Percentiles rank a stretch among this genome's conserved stretches.
phyloP scores from a whole-genome alignment of 2,113 vertebrate genomes.

The Cottus gobio region DNA sequence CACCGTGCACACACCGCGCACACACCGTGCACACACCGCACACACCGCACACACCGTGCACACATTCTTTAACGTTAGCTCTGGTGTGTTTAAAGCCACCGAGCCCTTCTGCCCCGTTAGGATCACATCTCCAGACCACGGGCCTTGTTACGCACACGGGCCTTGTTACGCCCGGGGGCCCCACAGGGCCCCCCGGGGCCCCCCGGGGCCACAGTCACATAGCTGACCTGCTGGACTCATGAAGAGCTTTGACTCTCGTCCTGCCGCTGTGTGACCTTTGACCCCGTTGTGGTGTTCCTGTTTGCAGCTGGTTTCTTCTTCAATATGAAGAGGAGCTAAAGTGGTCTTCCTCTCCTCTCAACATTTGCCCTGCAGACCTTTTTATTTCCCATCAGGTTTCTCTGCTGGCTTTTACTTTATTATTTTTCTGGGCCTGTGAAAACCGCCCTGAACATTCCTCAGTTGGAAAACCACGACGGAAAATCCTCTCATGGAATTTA shows the following conservation, averaged over 20 bases:
- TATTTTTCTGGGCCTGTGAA: neutral
- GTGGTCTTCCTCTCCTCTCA: slow-evolving; percentile 22
- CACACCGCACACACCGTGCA: too few species aligned
- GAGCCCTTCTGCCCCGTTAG: too few species aligned
- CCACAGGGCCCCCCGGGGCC: neutral
- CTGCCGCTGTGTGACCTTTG: slow-evolving; percentile 5
- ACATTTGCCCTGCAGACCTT: slow-evolving; percentile 25
- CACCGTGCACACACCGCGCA: too few species aligned
- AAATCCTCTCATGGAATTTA: slow-evolving; percentile 27
- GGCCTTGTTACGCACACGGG: too few species aligned
- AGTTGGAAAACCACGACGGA: neutral
- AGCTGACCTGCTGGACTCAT: slow-evolving; percentile 28
- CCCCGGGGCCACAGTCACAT: slow-evolving; percentile 11
- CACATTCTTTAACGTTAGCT: too few species aligned
- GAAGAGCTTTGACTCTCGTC: slow-evolving; percentile 6
- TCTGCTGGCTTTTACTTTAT: neutral
- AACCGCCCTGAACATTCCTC: slow-evolving; percentile 16
- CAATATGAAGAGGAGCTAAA: slow-evolving; percentile 10
- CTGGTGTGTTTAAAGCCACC: too few species aligned
- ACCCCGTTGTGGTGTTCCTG: slow-evolving; percentile 29
- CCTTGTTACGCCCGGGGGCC: too few species aligned
- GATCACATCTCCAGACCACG: too few species aligned
- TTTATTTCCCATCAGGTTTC: slow-evolving; percentile 12
- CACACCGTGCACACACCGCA: too few species aligned
- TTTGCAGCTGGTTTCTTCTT: slow-evolving; percentile 21